Evolutionary conservation across 2,797 vertebrate genomes (phyloP).

Genomic region (Pseudochirops cupreus): DNA sequence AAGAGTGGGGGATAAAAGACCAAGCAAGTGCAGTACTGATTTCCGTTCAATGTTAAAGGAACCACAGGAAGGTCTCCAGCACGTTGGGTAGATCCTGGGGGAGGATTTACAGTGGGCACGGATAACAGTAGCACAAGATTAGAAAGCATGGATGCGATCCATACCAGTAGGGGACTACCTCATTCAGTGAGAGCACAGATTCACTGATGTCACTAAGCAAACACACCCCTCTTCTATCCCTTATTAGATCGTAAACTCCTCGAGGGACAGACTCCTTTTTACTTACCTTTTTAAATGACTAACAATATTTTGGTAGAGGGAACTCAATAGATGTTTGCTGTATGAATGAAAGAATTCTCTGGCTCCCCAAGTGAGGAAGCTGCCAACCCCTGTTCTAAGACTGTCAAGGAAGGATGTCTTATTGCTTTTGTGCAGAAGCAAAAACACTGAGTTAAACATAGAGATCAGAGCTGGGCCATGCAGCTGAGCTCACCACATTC

Average conservation of each 20-base stretch:
- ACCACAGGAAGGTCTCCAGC: background rate
- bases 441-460: background rate
- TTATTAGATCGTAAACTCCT: background rate
- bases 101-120: background rate
- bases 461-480: slow-evolving; percentile 7
- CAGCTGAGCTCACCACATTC: slow-evolving; percentile 20
- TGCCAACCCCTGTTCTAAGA: background rate
- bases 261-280: background rate
- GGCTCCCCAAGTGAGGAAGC: background rate
- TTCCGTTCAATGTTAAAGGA: background rate
- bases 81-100: background rate
- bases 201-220: background rate
- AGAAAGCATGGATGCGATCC: background rate
- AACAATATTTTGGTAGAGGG: background rate
- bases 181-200: background rate
- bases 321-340: background rate
- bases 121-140: background rate
- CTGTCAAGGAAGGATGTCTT: background rate
- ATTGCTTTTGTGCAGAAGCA: slow-evolving; percentile 18
- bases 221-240: background rate
- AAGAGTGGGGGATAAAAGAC: background rate
- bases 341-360: slow-evolving; percentile 6
- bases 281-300: background rate
- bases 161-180: background rate
- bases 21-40: background rate